Conservation (phyloP, 2,797 vertebrate species). For the Rallus crepitans region DNA sequence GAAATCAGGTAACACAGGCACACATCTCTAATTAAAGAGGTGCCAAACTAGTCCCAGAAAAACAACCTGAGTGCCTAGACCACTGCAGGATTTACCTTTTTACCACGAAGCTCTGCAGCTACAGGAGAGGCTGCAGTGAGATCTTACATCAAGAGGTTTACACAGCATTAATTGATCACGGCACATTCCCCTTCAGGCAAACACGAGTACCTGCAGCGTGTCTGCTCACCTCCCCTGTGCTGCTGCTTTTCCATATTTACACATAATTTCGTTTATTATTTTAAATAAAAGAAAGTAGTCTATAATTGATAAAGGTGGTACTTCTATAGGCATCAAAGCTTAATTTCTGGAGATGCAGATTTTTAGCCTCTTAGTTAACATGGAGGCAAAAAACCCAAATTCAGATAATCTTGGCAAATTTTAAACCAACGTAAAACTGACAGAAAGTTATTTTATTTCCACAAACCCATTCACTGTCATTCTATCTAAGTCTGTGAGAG, state of each 20-base stretch:
- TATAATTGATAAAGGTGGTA: conserved; percentile 2
- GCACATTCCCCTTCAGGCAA: conserved; percentile 16
- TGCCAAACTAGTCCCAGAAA: neutral
- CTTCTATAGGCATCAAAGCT: neutral
- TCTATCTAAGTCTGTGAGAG: neutral
- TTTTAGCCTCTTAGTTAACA: neutral
- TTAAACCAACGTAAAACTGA: neutral
- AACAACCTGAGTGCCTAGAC: neutral
- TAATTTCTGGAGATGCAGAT: neutral
- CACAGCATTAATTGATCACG: conserved; percentile 1
- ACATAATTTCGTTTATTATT: neutral
- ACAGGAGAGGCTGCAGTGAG: neutral
- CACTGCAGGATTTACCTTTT: neutral
- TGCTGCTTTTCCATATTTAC: neutral
- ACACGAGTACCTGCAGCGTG: neutral
- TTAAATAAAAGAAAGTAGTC: neutral
- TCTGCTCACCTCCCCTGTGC: neutral
- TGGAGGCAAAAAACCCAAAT: neutral
- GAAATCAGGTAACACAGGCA: neutral
- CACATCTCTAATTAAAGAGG: neutral
- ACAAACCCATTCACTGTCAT: neutral
- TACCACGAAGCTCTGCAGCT: neutral
- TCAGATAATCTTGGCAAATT: neutral
- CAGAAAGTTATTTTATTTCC: neutral
- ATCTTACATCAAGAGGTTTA: neutral